Percentiles rank a stretch among this genome's conserved stretches.
Conservation (phyloP, 2,797 vertebrate genomes). For the Darevskia nairensis region DNA sequence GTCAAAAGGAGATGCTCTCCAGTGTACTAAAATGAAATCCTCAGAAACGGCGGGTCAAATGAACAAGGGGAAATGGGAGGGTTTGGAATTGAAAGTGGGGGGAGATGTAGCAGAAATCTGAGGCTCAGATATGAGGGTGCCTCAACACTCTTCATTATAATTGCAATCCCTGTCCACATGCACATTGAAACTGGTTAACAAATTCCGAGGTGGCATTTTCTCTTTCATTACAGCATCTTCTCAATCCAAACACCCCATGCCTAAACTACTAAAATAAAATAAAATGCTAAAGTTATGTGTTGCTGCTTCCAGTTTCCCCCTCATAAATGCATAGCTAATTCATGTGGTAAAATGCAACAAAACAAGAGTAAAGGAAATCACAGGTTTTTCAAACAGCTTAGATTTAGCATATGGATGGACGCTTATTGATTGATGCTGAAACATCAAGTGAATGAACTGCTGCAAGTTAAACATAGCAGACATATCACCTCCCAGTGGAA, state of each 20-base stretch:
- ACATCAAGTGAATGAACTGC: neutral
- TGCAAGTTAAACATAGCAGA: neutral
- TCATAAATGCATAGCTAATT: neutral
- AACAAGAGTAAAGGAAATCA: neutral
- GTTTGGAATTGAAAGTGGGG: neutral
- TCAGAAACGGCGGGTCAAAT: conserved; percentile 65
- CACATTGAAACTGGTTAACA: neutral
- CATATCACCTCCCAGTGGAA: too few species aligned
- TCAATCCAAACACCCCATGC: neutral
- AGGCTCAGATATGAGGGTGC: neutral
- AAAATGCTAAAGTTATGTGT: neutral
- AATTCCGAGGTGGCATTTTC: neutral
- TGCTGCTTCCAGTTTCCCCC: neutral
- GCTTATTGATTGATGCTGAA: neutral
- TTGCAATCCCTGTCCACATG: neutral
- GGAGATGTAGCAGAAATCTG: neutral
- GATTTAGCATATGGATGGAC: too few species aligned
- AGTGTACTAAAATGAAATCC: conserved; percentile 74
- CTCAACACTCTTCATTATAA: neutral
- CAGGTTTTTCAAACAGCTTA: neutral
- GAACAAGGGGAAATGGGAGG: too few species aligned
- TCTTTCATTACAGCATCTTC: neutral
- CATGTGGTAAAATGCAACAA: neutral
- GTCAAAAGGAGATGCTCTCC: conserved; percentile 76
- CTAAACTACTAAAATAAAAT: neutral